These are phyloP conservation scores for Panurus biarmicus DNA, from an alignment of 2,113 vertebrate genomes.

Conservation along the genomic window DNA sequence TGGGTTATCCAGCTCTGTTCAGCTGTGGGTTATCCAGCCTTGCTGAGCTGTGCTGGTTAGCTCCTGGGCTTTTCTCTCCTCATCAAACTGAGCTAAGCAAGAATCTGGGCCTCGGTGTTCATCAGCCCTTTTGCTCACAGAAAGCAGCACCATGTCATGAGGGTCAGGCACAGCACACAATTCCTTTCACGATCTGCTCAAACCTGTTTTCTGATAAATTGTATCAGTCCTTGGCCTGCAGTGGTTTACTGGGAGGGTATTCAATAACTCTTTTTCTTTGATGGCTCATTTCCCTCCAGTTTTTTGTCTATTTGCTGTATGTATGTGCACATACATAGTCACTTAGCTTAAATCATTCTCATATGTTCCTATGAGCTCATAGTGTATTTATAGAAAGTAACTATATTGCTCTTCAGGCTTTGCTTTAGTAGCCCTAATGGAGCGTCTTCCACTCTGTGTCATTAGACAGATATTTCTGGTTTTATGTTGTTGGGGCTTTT, in stretches of 20 bases:
- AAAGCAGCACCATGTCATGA: not conserved
- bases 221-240: not conserved
- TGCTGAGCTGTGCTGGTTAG: fast-evolving
- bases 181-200: not conserved
- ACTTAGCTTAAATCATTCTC: not conserved
- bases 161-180: not conserved
- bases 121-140: not conserved
- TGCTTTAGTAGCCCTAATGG: not conserved
- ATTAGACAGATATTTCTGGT: not conserved
- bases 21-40: fast-evolving
- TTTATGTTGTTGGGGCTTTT: not conserved
- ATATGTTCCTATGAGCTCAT: conserved; percentile 3
- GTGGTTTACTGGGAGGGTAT: not conserved
- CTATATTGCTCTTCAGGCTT: not conserved
- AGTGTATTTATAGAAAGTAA: not conserved
- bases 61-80: not conserved
- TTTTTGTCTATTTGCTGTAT: not conserved
- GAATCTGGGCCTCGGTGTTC: not conserved
- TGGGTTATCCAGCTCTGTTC: not conserved
- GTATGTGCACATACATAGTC: not conserved
- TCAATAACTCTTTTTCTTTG: not conserved
- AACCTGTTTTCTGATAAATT: not conserved
- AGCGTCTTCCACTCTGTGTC: not conserved
- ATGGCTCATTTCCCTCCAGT: not conserved
- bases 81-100: not conserved